Evolutionary conservation across 2,888 invertebrate species (phyloP).

Genomic region (Drosophila colorata): DNA sequence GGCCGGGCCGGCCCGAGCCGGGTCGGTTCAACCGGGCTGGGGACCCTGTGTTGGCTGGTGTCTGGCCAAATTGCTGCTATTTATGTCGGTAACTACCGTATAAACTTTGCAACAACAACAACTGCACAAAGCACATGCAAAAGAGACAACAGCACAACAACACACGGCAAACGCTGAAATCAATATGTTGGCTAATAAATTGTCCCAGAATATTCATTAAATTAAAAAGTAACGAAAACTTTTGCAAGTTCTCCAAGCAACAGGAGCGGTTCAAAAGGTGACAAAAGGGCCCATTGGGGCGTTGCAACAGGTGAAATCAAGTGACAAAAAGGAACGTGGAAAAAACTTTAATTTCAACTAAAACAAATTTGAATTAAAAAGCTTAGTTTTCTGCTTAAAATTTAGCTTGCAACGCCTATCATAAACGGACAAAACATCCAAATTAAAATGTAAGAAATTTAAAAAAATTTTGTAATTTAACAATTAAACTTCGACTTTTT

Average conservation of each 20-base stretch:
- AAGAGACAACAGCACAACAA: constrained; percentile 48
- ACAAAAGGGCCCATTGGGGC: neutral
- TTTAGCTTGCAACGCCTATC: too few species aligned
- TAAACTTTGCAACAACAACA: constrained; percentile 79
- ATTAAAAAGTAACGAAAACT: constrained; percentile 76
- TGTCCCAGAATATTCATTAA: constrained; percentile 85
- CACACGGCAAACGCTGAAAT: constrained; percentile 84
- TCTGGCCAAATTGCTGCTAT: constrained; percentile 84
- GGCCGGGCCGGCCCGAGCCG: constrained; percentile 25
- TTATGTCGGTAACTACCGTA: constrained; percentile 86
- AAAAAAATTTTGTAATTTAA: too few species aligned
- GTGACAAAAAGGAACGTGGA: neutral
- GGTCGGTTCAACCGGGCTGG: constrained; percentile 8
- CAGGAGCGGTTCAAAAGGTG: constrained; percentile 54
- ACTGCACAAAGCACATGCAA: constrained; percentile 36
- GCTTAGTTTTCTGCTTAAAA: too few species aligned
- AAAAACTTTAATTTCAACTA: neutral
- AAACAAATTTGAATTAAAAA: neutral
- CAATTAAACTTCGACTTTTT: too few species aligned
- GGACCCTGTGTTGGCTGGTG: constrained; percentile 60
- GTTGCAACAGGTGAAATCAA: constrained; percentile 29
- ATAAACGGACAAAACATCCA: too few species aligned
- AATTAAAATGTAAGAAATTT: too few species aligned
- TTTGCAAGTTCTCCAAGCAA: constrained; percentile 30
- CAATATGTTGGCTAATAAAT: constrained; percentile 85